phyloP scores from a whole-genome alignment of 2,888 invertebrate species.

The Ectobius pallidus region DNA sequence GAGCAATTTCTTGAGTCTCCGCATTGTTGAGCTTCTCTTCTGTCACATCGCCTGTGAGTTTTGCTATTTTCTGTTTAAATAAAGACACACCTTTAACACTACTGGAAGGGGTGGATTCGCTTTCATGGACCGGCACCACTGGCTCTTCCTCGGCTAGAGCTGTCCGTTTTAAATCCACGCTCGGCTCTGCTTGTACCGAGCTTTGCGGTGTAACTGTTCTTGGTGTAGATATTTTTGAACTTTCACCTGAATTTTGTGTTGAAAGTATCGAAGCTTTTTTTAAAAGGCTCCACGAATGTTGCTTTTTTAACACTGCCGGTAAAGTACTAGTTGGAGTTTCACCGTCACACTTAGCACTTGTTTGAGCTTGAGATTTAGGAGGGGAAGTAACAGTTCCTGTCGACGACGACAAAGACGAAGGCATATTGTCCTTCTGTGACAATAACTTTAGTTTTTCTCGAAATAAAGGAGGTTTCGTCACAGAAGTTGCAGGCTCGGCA shows the following conservation, averaged over 20 bases:
- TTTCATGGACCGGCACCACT: not conserved
- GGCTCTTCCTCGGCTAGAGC: not conserved
- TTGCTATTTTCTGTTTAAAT: not conserved
- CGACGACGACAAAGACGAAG: slow-evolving; percentile 5
- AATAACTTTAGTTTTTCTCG: slow-evolving; percentile 36
- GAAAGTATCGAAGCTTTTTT: slow-evolving; percentile 66
- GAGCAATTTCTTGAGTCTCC: not conserved
- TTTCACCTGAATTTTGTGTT: slow-evolving; percentile 9
- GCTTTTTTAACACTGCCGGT: slow-evolving; percentile 52
- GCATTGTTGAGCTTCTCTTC: slow-evolving; percentile 7
- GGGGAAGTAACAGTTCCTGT: slow-evolving; percentile 7
- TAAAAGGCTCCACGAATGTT: slow-evolving; percentile 72
- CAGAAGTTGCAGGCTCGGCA: not conserved
- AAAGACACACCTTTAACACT: slow-evolving; percentile 7
- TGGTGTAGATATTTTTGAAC: not conserved
- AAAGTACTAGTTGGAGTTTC: not conserved
- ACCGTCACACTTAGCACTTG: slow-evolving; percentile 12
- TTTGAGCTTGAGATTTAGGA: slow-evolving; percentile 5
- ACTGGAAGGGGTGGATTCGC: not conserved
- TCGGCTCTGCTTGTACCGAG: not conserved
- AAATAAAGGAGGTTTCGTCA: slow-evolving; percentile 25
- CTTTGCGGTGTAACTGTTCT: not conserved
- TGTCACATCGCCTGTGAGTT: not conserved
- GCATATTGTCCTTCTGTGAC: slow-evolving; percentile 21
- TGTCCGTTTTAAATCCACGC: not conserved